Conservation (phyloP, 2,113 vertebrate genomes). For the Rallus limicola region DNA sequence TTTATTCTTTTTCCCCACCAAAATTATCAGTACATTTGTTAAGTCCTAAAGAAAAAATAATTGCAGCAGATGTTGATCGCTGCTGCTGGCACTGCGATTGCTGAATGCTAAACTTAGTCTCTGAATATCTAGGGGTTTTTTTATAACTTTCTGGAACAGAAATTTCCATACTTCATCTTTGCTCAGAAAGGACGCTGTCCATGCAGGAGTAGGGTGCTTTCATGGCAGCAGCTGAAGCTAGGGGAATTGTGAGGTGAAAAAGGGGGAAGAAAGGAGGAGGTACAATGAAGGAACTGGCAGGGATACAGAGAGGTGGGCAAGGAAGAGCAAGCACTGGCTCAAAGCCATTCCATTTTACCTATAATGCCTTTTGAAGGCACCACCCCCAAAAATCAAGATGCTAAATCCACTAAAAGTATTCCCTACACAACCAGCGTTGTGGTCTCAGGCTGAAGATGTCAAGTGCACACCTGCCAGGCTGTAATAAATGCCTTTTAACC, state of each 20-base stretch:
- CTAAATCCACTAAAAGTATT: not conserved
- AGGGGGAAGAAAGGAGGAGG: not conserved
- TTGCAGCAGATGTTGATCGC: constrained; percentile 50
- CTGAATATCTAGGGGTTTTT: not conserved
- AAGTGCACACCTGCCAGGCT: fast-evolving
- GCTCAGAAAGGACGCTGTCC: not conserved
- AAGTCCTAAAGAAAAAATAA: constrained; percentile 55
- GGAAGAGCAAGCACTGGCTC: not conserved
- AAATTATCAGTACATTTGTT: constrained; percentile 39
- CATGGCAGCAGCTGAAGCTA: not conserved
- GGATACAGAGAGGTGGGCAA: not conserved
- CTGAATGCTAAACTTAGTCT: not conserved
- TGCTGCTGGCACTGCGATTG: not conserved
- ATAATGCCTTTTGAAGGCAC: not conserved
- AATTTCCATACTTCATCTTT: not conserved
- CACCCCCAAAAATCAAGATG: not conserved
- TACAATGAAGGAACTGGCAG: not conserved
- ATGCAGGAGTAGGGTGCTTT: not conserved
- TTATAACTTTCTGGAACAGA: not conserved
- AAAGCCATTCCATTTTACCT: not conserved
- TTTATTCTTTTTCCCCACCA: constrained; percentile 36
- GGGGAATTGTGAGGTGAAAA: not conserved
- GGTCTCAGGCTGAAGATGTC: not conserved
- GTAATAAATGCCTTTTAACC: not conserved
- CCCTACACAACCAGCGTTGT: not conserved